Evolutionary conservation across 2,113 vertebrate genomes (phyloP).

Genomic region (Apaloderma vittatum): DNA sequence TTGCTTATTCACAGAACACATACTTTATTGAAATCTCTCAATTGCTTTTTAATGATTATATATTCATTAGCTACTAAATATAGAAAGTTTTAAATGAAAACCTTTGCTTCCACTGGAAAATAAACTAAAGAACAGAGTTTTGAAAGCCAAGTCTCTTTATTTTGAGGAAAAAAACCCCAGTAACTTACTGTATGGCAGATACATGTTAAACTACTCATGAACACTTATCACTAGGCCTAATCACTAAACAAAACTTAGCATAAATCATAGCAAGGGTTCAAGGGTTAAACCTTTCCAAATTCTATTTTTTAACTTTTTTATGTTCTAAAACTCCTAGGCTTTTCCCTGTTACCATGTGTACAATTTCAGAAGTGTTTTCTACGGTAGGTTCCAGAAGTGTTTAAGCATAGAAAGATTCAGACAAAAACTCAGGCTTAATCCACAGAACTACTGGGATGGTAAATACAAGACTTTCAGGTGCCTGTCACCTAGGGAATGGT

Average conservation of each 20-base stretch:
- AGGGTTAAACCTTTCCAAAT: not conserved
- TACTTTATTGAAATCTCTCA: not conserved
- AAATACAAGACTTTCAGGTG: not conserved
- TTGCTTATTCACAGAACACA: not conserved
- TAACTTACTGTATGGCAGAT: not conserved
- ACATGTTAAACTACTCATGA: not conserved
- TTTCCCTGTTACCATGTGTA: not conserved
- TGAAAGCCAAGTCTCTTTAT: not conserved
- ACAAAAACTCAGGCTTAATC: not conserved
- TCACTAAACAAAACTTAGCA: not conserved
- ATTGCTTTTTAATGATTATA: not conserved
- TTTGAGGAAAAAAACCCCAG: not conserved
- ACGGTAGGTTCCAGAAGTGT: not conserved
- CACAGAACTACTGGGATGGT: not conserved
- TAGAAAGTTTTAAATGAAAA: not conserved
- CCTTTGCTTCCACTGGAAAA: not conserved
- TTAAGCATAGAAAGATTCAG: not conserved
- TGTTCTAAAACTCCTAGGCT: not conserved
- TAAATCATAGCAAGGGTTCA: not conserved
- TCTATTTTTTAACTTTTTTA: not conserved
- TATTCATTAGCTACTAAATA: not conserved
- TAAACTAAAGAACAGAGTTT: not conserved
- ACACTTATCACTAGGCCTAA: not conserved
- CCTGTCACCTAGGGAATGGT: not conserved
- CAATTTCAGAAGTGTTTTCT: not conserved